Evolutionary conservation across 2,888 invertebrate species (phyloP).

Genomic region (Phania funesta): DNA sequence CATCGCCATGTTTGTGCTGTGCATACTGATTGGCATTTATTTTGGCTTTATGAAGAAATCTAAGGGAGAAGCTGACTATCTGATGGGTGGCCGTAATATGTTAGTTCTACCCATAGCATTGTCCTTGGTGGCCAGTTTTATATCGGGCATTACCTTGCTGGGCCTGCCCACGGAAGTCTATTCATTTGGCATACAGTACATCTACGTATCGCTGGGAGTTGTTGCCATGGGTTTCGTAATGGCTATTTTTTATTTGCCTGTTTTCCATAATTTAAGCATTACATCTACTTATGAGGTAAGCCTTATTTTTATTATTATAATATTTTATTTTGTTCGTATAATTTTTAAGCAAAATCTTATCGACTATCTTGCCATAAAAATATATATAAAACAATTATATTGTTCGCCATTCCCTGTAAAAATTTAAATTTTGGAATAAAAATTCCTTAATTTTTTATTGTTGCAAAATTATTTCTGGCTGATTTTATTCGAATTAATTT

Average conservation of each 20-base stretch:
- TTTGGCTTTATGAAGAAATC: conserved; percentile 87
- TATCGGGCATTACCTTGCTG: conserved; percentile 89
- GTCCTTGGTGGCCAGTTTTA: conserved; percentile 90
- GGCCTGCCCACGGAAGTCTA: conserved; percentile 91
- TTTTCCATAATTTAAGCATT: conserved; percentile 87
- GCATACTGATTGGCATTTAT: conserved; percentile 88
- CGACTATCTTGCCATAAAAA: too few relatives aligned
- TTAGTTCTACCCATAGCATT: conserved; percentile 88
- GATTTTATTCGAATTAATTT: too few relatives aligned
- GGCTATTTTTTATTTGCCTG: conserved; percentile 86
- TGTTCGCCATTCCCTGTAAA: too few relatives aligned
- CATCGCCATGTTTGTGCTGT: conserved; percentile 85
- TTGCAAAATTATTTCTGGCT: too few relatives aligned
- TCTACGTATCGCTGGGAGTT: conserved; percentile 84
- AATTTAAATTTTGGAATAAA: too few relatives aligned
- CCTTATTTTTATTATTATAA: not conserved
- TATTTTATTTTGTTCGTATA: not conserved
- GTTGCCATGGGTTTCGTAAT: conserved; percentile 85
- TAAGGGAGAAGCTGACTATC: conserved; percentile 85
- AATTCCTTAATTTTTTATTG: too few relatives aligned
- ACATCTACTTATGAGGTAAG: conserved; percentile 90
- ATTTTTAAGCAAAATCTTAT: not conserved
- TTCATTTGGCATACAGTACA: conserved; percentile 89
- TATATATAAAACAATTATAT: too few relatives aligned
- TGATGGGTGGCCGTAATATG: conserved; percentile 91